Evolutionary conservation across 2,888 invertebrate genomes (phyloP), one percentile per base, ranked within the genome.

Genomic region (Merodon equestris): DNA sequence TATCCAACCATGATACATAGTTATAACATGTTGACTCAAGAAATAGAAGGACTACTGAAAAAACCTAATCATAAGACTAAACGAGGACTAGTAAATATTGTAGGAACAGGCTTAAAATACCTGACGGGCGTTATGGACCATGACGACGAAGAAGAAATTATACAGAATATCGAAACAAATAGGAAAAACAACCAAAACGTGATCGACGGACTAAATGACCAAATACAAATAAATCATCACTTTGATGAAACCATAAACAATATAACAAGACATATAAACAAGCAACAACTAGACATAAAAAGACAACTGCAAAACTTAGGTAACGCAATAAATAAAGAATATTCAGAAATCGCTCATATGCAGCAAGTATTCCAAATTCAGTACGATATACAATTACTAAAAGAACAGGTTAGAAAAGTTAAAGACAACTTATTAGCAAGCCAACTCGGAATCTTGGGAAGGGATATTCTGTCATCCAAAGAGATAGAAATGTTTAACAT

Each of bases 401-500:
- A 44, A 34, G 57, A 45, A 27, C 57, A 61, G 34, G 42, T 71
- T 1, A 71, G 44, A 15, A 63, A 48, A 27, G 48, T 71, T 18
- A 71, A 68, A 10, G 27, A 58, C 44, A 61, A 71, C 61, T 27
- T 56, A 48, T 10, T 61, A 18, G 42, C 61, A 38, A 54, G 54
- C 27, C 12, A 56, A 71, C 13, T 71, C 13, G 61, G 56, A 57
- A 45, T 66, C 19, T 14, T 67, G 45, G 38, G 67, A 0, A 60
- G 15, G 13, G 67, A 67, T 19, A 34, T 74, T 2, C 13, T 56
- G 44, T 14, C 56, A 14, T 15, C 58, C 36, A 60, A 56, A 34
- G 67, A 74, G 48, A 48, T 67, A 56, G 1, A 12, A 56, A 60
- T 47, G 1, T 56, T 58, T 44, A 66, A 66, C 10, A 48, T 73